Evolutionary conservation across 1,140 invertebrate species (phyloP).

Genomic region (Drosophila neocordata): DNA sequence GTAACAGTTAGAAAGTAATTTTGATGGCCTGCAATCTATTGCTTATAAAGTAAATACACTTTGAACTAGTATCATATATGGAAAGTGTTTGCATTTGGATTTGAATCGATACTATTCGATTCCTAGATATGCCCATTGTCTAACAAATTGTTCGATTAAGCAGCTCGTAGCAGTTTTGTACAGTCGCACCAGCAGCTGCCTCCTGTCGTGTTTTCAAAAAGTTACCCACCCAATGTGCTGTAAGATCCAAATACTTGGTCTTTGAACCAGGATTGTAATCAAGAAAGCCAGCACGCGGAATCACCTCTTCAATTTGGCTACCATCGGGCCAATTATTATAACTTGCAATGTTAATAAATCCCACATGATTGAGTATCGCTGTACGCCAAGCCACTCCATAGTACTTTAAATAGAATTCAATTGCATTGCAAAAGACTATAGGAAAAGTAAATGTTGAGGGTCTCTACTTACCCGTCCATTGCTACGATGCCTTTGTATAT

Average conservation of each 20-base stretch:
- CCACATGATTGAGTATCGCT: conserved; percentile 84
- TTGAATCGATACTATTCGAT: conserved; percentile 6
- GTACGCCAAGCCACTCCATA: conserved; percentile 85
- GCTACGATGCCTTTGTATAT: conserved; percentile 84
- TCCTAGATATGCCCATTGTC: conserved; percentile 39
- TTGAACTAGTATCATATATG: conserved; percentile 39
- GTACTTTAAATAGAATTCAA: conserved; percentile 68
- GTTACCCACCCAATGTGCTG: conserved; percentile 85
- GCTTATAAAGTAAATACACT: conserved; percentile 71
- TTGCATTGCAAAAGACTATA: conserved; percentile 10
- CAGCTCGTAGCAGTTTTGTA: conserved; percentile 72
- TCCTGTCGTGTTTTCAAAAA: conserved; percentile 82
- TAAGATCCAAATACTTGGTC: conserved; percentile 85
- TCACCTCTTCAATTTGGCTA: conserved; percentile 86
- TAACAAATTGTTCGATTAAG: conserved; percentile 82
- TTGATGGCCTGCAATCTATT: conserved; percentile 72
- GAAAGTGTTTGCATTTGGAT: conserved; percentile 20
- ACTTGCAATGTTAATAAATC: conserved; percentile 85
- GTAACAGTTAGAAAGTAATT: conserved; percentile 68
- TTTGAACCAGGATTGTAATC: conserved; percentile 85
- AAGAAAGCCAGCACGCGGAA: conserved; percentile 83
- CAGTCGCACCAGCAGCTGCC: conserved; percentile 50
- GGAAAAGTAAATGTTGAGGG: background rate
- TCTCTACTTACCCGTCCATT: conserved; percentile 82
- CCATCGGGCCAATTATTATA: conserved; percentile 87